Percentiles rank a stretch among this genome's conserved stretches.
Conservation (phyloP, 2,888 invertebrate species). For the Nyleta sp. region DNA sequence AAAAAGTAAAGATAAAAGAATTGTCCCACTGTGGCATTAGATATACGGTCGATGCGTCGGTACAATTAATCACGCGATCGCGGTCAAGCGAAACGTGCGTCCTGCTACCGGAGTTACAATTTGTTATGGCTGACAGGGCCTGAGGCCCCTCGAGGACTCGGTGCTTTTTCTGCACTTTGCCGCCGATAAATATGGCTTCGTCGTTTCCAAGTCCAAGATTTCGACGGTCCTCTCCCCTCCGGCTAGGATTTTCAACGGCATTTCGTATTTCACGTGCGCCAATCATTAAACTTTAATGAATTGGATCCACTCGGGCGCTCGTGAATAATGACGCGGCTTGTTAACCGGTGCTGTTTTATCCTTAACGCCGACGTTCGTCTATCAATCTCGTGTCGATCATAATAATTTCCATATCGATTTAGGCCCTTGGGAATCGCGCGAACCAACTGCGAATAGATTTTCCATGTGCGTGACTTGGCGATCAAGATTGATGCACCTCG, state of each 20-base stretch:
- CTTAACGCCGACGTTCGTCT: conserved; percentile 27
- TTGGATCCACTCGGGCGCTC: conserved; percentile 30
- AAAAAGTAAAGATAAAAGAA: conserved; percentile 55
- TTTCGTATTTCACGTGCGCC: conserved; percentile 40
- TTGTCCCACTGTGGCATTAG: conserved; percentile 67
- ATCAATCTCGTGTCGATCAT: conserved; percentile 72
- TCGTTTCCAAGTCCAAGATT: conserved; percentile 37
- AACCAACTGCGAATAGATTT: too few relatives aligned
- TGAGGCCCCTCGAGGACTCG: conserved; percentile 52
- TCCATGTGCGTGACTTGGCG: conserved; percentile 65
- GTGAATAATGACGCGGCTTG: conserved; percentile 32
- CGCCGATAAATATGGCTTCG: conserved; percentile 56
- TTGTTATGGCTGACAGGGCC: conserved; percentile 80
- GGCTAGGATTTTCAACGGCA: conserved; percentile 14
- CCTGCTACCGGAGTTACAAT: conserved; percentile 78
- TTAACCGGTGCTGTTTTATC: conserved; percentile 25
- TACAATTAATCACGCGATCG: conserved; percentile 79
- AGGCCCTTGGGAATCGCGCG: conserved; percentile 67
- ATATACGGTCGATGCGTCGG: conserved; percentile 71
- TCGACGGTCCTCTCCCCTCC: conserved; percentile 11
- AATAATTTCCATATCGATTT: conserved; percentile 79
- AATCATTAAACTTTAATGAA: conserved; percentile 52
- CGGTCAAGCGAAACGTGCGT: conserved; percentile 72
- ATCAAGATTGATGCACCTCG: conserved; percentile 79
- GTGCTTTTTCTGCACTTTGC: conserved; percentile 58